Base-by-base conservation (phyloP, 2,888 invertebrate species). In the Adineta ricciae region DNA sequence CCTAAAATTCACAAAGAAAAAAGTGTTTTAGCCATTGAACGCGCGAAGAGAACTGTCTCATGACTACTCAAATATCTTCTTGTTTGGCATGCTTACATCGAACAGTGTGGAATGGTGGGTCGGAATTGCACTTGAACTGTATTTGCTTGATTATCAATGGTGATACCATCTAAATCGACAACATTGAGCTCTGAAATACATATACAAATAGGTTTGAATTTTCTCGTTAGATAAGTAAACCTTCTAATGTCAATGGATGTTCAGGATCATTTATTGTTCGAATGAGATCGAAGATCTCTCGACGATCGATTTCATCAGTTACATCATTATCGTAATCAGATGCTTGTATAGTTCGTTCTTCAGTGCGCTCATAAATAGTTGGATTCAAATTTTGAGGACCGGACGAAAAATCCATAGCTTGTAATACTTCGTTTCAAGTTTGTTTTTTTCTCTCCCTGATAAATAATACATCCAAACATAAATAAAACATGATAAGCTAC, bases 101-200 rank as follows among this genome's bases (percentile, higher is more conserved):
- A 96, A 89, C 99, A 99, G 89, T 99, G 97, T 0, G 98, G 98
- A 88, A 99, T 98, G 0, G 99, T 99, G 0, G 99, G 99, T 0
- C 97, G 98, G 90, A 96, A 99, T 86, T 93, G 92, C 0, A 99
- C 93, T 87, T 93, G 91, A 0, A 97, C 93, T 16, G 91, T 91
- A 89, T 94, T 95, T 0, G 92, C 91, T 83, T 92, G 91, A 91
- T 96, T 94, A 89, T 94, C 93, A 0, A 84, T 84, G 46, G 38
- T 41, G n/a, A 86, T 64, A 7, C 78, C 84, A 32, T 86, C 84
- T 19, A 86, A 82, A 36, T 86, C 84, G 7, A 86, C 38, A 50
- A 86, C 86, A 73, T 86, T 84, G 4, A 86, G 83, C 46, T 86
- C 86, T 78, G 41, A 21, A 78, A 41, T n/a, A 41, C 9, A 78